phyloP scores from a whole-genome alignment of 1,140 invertebrate genomes.

The Adelges cooleyi region DNA sequence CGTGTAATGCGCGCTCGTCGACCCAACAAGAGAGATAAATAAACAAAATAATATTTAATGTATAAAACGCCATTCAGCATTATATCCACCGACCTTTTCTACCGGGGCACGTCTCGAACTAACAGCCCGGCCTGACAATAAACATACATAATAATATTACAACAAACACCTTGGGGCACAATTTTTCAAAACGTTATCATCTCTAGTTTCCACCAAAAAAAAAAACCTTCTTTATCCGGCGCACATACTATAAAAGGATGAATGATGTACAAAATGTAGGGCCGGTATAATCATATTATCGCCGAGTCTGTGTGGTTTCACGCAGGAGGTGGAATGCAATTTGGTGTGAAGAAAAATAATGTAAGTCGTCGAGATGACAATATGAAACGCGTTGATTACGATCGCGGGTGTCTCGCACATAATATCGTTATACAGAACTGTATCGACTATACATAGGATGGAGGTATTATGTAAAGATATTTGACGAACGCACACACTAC shows the following conservation, averaged over 20 bases:
- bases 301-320: no score
- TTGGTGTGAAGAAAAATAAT: not conserved
- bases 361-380: not conserved
- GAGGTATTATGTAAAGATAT: no score
- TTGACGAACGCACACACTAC: no score
- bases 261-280: no score
- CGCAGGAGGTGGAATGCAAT: not conserved
- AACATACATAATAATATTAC: not conserved
- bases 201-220: conserved; percentile 3
- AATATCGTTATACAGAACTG: no score
- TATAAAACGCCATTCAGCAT: conserved; percentile 1
- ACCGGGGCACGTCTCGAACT: conserved; percentile 2
- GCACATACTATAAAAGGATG: not conserved
- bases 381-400: conserved; percentile 10
- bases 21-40: not conserved
- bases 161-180: not conserved
- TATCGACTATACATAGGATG: no score
- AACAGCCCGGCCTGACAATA: conserved; percentile 5
- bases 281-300: no score
- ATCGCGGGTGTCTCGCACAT: not conserved
- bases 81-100: not conserved
- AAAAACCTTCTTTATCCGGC: not conserved
- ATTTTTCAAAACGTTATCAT: conserved; percentile 6
- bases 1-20: not conserved
- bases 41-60: no score